A percentile compares a stretch with the other conserved stretches of the same genome.
These are phyloP conservation scores for Onchidella celtica DNA, from an alignment of 2,888 invertebrate genomes.

Conservation along the genomic window DNA sequence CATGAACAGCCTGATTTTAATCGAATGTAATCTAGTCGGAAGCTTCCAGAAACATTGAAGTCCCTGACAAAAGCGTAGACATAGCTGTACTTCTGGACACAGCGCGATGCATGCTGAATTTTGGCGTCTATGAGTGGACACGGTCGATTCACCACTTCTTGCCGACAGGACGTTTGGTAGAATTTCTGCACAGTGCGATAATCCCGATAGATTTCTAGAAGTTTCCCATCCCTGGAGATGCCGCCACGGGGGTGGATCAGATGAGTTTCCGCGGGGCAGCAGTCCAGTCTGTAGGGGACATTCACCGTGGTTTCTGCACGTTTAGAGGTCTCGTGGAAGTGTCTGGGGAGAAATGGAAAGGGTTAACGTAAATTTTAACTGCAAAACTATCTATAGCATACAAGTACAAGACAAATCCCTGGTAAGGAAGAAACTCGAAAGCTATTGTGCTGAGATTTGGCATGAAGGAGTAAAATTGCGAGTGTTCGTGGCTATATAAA, in stretches of 20 bases:
- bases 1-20: conserved; percentile 93
- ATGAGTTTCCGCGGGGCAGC: conserved; percentile 90
- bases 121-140: conserved; percentile 89
- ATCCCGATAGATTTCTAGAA: conserved; percentile 88
- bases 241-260: conserved; percentile 90
- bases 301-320: conserved; percentile 47
- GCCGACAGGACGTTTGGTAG: conserved; percentile 89
- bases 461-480: neutral
- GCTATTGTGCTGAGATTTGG: neutral
- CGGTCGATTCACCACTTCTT: conserved; percentile 86
- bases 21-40: conserved; percentile 90
- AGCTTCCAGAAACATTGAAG: conserved; percentile 82
- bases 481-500: neutral
- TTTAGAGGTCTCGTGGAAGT: conserved; percentile 57
- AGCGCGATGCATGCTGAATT: conserved; percentile 86
- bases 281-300: conserved; percentile 81
- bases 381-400: too few relatives aligned
- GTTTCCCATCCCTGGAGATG: conserved; percentile 84
- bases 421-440: too few relatives aligned
- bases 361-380: neutral
- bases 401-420: too few relatives aligned
- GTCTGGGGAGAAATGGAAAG: conserved; percentile 50
- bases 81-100: conserved; percentile 91
- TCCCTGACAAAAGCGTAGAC: conserved; percentile 91
- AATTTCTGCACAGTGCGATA: conserved; percentile 83